Evolutionary conservation across 2,888 invertebrate species (phyloP).

Genomic region (Theretra japonica): DNA sequence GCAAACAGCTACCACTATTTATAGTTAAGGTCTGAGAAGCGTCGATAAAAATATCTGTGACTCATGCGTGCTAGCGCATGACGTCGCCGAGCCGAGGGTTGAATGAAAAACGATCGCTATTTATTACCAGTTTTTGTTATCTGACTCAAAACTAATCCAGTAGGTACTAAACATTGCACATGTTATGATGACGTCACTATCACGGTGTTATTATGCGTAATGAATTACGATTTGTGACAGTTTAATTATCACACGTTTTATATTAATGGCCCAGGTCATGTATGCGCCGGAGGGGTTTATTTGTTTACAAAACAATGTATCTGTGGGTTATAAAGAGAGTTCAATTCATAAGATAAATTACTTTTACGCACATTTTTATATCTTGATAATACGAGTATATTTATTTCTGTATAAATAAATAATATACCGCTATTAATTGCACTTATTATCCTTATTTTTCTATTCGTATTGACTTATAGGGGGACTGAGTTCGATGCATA

Average conservation of each 20-base stretch:
- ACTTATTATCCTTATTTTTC: too few species aligned
- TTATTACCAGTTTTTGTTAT: conserved; percentile 47
- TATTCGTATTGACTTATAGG: too few species aligned
- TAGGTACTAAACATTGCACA: not conserved
- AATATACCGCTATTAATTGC: too few species aligned
- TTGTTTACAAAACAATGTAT: conserved; percentile 15
- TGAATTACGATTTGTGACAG: not conserved
- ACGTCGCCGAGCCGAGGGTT: conserved; percentile 59
- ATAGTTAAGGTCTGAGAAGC: conserved; percentile 23
- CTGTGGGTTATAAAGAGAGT: not conserved
- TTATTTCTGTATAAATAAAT: too few species aligned
- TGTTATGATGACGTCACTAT: conserved; percentile 12
- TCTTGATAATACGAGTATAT: too few species aligned
- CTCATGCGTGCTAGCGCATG: conserved; percentile 58
- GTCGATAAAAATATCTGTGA: conserved; percentile 58
- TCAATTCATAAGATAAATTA: not conserved
- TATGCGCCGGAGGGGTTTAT: conserved; percentile 9
- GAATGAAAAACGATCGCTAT: conserved; percentile 59
- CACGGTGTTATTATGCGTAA: conserved; percentile 18
- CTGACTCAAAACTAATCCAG: conserved; percentile 39
- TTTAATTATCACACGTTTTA: conserved; percentile 26
- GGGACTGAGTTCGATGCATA: too few species aligned
- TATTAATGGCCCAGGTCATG: conserved; percentile 24
- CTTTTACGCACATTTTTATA: not conserved
- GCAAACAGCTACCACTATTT: conserved; percentile 25